Percentiles rank a stretch among this genome's conserved stretches.
phyloP scores from a whole-genome alignment of 2,888 invertebrate genomes.

The Hedya salicella region DNA sequence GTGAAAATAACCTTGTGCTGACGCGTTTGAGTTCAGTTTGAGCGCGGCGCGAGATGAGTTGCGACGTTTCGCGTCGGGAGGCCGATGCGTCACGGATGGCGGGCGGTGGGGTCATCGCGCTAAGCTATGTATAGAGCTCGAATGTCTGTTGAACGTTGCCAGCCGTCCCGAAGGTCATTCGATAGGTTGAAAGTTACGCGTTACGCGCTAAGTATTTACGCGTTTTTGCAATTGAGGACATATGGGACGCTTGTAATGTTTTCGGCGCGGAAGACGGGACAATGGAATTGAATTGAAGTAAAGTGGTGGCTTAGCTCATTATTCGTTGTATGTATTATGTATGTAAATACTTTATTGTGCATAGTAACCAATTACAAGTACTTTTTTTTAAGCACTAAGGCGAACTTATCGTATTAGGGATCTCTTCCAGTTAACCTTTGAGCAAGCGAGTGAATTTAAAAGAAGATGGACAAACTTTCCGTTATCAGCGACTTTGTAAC shows the following conservation, averaged over 20 bases:
- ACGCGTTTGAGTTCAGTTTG: not conserved
- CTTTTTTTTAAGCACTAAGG: no score
- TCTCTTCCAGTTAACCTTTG: no score
- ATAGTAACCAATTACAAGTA: no score
- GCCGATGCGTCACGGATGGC: slow-evolving; percentile 41
- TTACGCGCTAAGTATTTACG: not conserved
- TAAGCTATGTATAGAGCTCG: slow-evolving; percentile 33
- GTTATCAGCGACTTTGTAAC: no score
- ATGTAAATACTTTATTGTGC: no score
- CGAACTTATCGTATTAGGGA: no score
- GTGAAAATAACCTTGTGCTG: not conserved
- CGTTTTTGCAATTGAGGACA: not conserved
- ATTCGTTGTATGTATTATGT: no score
- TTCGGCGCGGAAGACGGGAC: not conserved
- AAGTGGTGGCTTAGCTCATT: no score
- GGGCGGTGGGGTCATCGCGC: slow-evolving; percentile 42
- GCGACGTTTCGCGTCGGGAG: slow-evolving; percentile 16
- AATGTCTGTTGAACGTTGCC: slow-evolving; percentile 42
- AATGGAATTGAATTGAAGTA: no score
- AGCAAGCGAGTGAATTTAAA: no score
- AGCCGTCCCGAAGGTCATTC: slow-evolving; percentile 43
- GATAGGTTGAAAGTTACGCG: slow-evolving; percentile 42
- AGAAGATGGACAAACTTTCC: no score
- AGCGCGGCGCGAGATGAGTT: not conserved
- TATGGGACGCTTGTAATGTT: no score